Evolutionary conservation across 2,113 vertebrate genomes (phyloP), one percentile per base, ranked within the genome.

Genomic region (Ardeotis arabs): DNA sequence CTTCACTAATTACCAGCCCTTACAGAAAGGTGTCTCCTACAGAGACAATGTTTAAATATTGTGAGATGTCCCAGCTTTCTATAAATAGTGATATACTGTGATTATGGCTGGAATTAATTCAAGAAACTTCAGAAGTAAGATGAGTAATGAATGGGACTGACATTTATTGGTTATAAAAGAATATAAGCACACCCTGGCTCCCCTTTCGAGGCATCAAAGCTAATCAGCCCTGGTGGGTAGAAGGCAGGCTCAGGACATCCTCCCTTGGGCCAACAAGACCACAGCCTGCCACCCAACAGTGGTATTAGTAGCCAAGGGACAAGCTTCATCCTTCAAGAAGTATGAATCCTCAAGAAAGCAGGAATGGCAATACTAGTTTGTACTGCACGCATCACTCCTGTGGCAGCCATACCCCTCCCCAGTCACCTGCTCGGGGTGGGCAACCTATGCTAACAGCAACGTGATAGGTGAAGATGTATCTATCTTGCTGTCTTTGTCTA

Each of bases 91-190:
- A 94, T 90, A 97, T 91, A 92, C 94, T 88, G 91, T 93, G 93
- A 97, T 97, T 96, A 97, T 94, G 89, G 24, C 90, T 98, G 96
- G 96, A 97, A 98, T 97, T 97, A 97, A 96, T 97, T 98, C 89
- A 97, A 97, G 87, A 93, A 94, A 95, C 88, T 97, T 96, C 80
- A 92, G 88, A 95, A 95, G 49, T 75, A 96, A 81, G 92, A 96
- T 97, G 97, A 97, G 47, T 97, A 97, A 97, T 95, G 81, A 97
- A 96, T 28, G 55, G 90, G 82, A 95, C 70, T 96, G 97, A 89
- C 76, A 95, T 93, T 96, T 96, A 87, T 90, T 82, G 72, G 73
- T 80, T 94, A 94, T 77, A 69, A 95, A 87, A 64, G 62, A 81
- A 80, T 39, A 3, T 89, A 94, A 96, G 49, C 75, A 97, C 93